Base-by-base conservation (phyloP, 2,888 invertebrate genomes). In the Thecocarcelia acutangulata region DNA sequence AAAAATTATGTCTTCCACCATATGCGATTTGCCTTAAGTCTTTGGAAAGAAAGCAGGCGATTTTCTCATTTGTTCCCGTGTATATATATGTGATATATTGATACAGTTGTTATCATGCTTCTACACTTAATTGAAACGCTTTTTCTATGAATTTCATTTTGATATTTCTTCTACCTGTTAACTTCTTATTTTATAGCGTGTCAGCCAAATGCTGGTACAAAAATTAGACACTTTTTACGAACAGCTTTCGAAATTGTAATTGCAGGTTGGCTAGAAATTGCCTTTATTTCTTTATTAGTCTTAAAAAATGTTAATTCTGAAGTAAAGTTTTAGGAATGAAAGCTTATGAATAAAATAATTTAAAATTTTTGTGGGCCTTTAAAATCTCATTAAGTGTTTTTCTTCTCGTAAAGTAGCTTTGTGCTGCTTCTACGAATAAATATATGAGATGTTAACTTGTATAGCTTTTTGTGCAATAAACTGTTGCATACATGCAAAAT, bases 161-260 rank as follows among this genome's bases (percentile, higher is more conserved):
- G 52, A 6, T 19, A 2, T 28, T 50, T n/a, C n/a, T n/a, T n/a
- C n/a, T n/a, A n/a, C n/a, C 17, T 21, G 44, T 19, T 21, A 11
- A 40, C 28, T 37, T 61, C 61, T 42, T 56, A 42, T 50, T 54
- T 54, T 19, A 8, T 40, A 24, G 68, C 52, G 81, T 81, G 56
- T 52, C 81, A 81, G 68, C 56, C 72, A 63, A 56, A 52, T 19
- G 37, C 63, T 81, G 81, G 81, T 50, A 77, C 73, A 15, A 52
- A 73, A 64, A 80, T 76, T 75, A 44, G 11, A 70, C 40, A 66
- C 69, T 72, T 76, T 44, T 58, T 54, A 68, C 68, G 68, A 44
- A 61, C 54, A 42, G 44, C 17, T 19, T 46, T 42, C 3, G 11
- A 52, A 15, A 28, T 44, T 52, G 19, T 59, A 50, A 59, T 44